Conservation (phyloP, 2,113 vertebrate species). For the Onychostoma macrolepis region DNA sequence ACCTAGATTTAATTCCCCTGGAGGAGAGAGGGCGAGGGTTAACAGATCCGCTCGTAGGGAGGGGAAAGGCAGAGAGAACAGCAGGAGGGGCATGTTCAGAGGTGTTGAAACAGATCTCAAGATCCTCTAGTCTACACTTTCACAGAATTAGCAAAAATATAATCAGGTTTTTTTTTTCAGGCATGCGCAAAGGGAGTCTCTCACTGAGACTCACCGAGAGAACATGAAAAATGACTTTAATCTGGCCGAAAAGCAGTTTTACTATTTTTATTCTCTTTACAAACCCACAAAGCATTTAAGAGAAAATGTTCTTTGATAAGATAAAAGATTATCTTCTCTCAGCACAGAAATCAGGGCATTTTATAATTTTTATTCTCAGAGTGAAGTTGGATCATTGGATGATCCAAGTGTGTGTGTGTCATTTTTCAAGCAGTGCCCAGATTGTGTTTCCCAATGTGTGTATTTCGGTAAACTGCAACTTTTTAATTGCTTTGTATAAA, state of each 20-base stretch:
- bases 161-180: slow-evolving; percentile 3
- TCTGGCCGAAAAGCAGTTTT: slow-evolving; percentile 40
- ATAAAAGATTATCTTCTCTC: slow-evolving; percentile 26
- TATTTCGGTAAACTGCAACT: background rate
- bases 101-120: slow-evolving; percentile 59
- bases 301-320: background rate
- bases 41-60: slow-evolving; percentile 71
- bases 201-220: slow-evolving; percentile 20
- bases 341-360: background rate
- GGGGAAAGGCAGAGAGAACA: slow-evolving; percentile 47
- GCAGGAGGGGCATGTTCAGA: slow-evolving; percentile 58
- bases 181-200: slow-evolving; percentile 16
- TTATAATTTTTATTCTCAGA: background rate
- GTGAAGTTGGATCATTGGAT: background rate
- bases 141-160: slow-evolving; percentile 43
- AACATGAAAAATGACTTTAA: slow-evolving; percentile 52
- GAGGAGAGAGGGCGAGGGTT: slow-evolving; percentile 69
- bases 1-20: slow-evolving; percentile 79
- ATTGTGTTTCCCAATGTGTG: slow-evolving; percentile 4
- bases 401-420: background rate
- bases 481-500: slow-evolving; percentile 20
- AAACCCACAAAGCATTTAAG: background rate
- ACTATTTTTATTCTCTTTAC: slow-evolving; percentile 8
- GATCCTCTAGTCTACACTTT: slow-evolving; percentile 48
- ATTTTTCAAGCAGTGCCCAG: background rate